A percentile compares a stretch with the other conserved stretches of the same genome.
Evolutionary conservation across 2,113 vertebrate genomes (phyloP).

Genomic region (Chloropsis cyanopogon): DNA sequence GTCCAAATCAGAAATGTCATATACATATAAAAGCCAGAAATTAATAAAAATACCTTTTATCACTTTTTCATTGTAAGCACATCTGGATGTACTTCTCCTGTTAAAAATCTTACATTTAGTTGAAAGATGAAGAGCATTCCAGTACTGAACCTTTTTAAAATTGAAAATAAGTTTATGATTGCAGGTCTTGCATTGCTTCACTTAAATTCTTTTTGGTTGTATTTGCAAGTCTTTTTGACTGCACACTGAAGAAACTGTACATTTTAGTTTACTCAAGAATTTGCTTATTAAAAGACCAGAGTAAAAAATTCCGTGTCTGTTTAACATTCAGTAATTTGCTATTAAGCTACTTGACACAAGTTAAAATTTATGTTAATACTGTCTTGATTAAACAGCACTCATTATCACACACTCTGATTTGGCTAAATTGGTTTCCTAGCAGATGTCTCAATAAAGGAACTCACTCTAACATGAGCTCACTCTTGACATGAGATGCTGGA

Average conservation of each 20-base stretch:
- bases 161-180: not conserved
- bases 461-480: not conserved
- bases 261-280: not conserved
- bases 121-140: not conserved
- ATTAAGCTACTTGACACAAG: conserved; percentile 22
- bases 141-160: not conserved
- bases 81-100: not conserved
- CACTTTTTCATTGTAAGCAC: not conserved
- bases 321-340: conserved; percentile 36
- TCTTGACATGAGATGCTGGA: not conserved
- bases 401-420: conserved; percentile 5
- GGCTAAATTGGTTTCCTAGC: conserved; percentile 17
- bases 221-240: not conserved
- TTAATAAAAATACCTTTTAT: not conserved
- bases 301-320: not conserved
- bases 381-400: conserved; percentile 42
- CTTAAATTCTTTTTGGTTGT: not conserved
- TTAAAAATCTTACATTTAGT: not conserved
- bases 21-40: not conserved
- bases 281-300: not conserved
- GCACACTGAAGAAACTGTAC: not conserved
- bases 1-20: not conserved
- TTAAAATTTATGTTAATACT: conserved; percentile 48
- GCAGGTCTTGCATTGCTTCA: not conserved
- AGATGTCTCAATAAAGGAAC: conserved; percentile 9